Conservation (phyloP, 2,888 invertebrate genomes). For the Lasioglossum zephyrum region DNA sequence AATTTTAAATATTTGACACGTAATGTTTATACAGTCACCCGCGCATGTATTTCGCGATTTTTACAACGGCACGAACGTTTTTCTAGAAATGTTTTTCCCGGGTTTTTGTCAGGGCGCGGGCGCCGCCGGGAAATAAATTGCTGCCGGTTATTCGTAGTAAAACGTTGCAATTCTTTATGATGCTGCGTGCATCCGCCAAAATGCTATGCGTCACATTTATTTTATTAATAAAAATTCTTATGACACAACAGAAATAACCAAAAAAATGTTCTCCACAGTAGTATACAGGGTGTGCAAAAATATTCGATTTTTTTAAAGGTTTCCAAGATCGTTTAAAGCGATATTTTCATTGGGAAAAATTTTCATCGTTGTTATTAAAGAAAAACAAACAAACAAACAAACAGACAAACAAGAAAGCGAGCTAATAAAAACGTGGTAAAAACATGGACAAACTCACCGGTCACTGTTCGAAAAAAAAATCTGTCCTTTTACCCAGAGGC, state of each 20-base stretch:
- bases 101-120: neutral
- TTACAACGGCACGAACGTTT: neutral
- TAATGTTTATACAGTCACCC: neutral
- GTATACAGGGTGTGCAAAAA: neutral
- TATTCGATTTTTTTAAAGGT: too few relatives aligned
- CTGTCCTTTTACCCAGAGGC: too few relatives aligned
- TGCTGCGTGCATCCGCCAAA: neutral
- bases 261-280: neutral
- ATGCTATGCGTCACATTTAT: neutral
- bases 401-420: too few relatives aligned
- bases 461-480: too few relatives aligned
- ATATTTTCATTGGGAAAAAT: too few relatives aligned
- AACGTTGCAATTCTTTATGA: neutral
- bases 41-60: neutral
- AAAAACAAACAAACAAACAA: too few relatives aligned
- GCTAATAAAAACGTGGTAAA: too few relatives aligned
- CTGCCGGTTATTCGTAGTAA: neutral
- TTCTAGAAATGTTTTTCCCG: neutral
- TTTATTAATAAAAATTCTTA: neutral
- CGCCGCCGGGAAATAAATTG: neutral
- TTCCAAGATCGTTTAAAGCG: too few relatives aligned
- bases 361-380: too few relatives aligned
- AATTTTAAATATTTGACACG: conserved; percentile 4
- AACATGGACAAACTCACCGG: too few relatives aligned
- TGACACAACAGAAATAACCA: neutral